These are phyloP conservation scores for Mesorhabditis spiculigera DNA, from an alignment of 2,888 invertebrate species.

Conservation along the genomic window DNA sequence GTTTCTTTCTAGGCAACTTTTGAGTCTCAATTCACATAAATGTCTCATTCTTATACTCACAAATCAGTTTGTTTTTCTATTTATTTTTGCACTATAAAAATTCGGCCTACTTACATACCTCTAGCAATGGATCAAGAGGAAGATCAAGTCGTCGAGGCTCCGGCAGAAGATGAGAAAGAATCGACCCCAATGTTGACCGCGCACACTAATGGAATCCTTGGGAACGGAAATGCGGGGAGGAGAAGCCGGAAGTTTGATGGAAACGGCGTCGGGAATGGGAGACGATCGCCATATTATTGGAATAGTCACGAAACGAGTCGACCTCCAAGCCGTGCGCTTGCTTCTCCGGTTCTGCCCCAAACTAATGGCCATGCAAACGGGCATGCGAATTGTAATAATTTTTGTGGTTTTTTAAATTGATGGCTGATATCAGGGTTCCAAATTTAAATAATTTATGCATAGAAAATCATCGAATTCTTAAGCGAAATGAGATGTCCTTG, in stretches of 20 bases:
- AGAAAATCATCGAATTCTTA: too few relatives aligned
- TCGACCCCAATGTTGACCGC: slow-evolving; percentile 2
- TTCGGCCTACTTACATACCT: too few relatives aligned
- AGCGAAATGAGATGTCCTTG: too few relatives aligned
- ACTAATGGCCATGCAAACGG: slow-evolving; percentile 1
- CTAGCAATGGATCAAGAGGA: background rate
- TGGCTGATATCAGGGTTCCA: too few relatives aligned
- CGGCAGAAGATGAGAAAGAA: background rate
- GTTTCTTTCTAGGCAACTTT: too few relatives aligned
- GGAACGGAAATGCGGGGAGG: background rate
- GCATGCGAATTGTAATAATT: background rate
- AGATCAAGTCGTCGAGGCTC: background rate
- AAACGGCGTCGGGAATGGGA: background rate
- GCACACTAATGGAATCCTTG: background rate
- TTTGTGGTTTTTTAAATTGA: too few relatives aligned
- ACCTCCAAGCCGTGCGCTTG: background rate
- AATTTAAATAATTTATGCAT: too few relatives aligned
- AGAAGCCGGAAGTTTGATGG: background rate
- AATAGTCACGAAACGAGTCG: background rate
- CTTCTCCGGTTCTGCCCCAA: background rate
- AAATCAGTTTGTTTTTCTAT: background rate
- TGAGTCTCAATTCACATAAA: too few relatives aligned
- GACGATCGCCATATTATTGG: background rate
- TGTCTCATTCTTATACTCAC: background rate
- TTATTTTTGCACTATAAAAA: background rate